Base-by-base conservation (phyloP, 2,113 vertebrate genomes). In the Gadus chalcogrammus region DNA sequence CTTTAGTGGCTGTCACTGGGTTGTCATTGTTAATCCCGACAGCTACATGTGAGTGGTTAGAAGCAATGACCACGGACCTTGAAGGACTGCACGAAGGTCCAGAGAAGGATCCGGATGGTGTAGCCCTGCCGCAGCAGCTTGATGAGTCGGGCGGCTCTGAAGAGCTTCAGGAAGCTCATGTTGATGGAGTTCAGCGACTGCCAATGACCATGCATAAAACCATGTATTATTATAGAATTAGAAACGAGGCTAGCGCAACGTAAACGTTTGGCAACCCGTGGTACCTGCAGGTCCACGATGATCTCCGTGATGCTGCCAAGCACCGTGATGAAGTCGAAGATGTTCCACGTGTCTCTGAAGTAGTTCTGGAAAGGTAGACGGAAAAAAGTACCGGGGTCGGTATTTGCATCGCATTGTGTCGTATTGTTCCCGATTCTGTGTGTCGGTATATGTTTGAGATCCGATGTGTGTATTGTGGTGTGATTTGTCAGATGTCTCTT, bases 241-340 rank as follows among this genome's bases (percentile, higher is more conserved):
- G 17, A 7, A 24, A 38, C 42, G 3, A 42, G 15, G 7, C 35
- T 28, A 38, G 24, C 61, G 16, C 5, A n/a, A n/a, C n/a, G 15
- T 35, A 38, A 38, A 62, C 15, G 13, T 22, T 22, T 13, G 71
- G 67, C 73, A 73, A 61, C 67, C 61, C 1, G 12, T 17, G 71
- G 82, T 74, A 92, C 92, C 91, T 92, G 92, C 72, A 93, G 85
- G 83, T 93, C 92, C 79, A 99, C 93, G 73, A 99, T 92, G 77
- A 99, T 99, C 88, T 99, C 97, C 0, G 94, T 94, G 77, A 99
- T 98, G 85, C 97, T 99, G 80, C 97, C 97, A 0, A 98, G 94
- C 63, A 99, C 97, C 0, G 97, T 99, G 88, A 99, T 98, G 84
- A 99, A 99, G 86, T 99, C 97, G 88, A 99, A 99, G 82, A 99